phyloP scores from a whole-genome alignment of 1,140 invertebrate genomes.

The Euwallacea similis region DNA sequence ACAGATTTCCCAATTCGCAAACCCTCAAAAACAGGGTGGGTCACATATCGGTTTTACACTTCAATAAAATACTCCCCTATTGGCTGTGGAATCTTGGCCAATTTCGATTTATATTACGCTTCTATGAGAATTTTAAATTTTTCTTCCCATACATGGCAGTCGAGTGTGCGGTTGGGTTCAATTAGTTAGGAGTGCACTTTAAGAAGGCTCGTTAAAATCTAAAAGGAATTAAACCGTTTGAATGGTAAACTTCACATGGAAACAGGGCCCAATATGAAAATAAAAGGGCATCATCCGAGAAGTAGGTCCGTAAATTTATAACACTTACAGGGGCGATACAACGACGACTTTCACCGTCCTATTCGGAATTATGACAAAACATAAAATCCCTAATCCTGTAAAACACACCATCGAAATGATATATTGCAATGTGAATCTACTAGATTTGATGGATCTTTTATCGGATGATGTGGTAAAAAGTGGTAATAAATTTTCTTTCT shows the following conservation, averaged over 20 bases:
- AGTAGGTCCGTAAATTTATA: slow-evolving; percentile 14
- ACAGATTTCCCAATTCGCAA: neutral
- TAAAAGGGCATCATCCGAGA: neutral
- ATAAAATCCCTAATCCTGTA: slow-evolving; percentile 21
- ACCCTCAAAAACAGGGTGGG: neutral
- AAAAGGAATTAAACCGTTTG: too few species aligned
- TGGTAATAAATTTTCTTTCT: slow-evolving; percentile 10
- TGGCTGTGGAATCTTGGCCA: neutral
- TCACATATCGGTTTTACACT: neutral
- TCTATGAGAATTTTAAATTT: neutral
- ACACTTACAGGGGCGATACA: slow-evolving; percentile 14
- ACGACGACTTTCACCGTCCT: slow-evolving; percentile 8
- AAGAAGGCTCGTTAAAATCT: too few species aligned
- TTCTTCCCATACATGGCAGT: neutral
- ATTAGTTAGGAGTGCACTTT: too few species aligned
- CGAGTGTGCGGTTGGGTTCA: too few species aligned
- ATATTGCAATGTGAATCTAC: slow-evolving; percentile 11
- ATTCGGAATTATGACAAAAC: slow-evolving; percentile 15
- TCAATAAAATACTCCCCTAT: slow-evolving; percentile 1
- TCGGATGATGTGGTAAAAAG: slow-evolving; percentile 11
- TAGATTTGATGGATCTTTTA: slow-evolving; percentile 22
- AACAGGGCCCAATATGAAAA: too few species aligned
- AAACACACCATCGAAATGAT: slow-evolving; percentile 17
- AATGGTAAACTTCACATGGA: too few species aligned
- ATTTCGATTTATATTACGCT: slow-evolving; percentile 3